Evolutionary conservation across 2,888 invertebrate species (phyloP).

Genomic region (Micropterix aruncella): DNA sequence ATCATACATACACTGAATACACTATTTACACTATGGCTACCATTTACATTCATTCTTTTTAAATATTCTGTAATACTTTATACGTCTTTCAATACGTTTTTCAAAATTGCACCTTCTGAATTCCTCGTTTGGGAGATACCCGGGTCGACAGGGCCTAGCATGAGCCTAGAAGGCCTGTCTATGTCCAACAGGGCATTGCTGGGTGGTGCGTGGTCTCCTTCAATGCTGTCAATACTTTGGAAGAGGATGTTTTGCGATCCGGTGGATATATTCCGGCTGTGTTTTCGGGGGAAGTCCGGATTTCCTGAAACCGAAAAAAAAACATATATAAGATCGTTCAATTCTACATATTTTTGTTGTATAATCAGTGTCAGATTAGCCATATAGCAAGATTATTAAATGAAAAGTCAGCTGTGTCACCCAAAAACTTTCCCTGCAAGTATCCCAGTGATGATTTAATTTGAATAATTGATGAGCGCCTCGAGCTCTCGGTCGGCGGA

Average conservation of each 20-base stretch:
- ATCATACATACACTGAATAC: no score
- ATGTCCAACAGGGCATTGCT: slow-evolving; percentile 21
- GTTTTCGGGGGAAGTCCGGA: slow-evolving; percentile 15
- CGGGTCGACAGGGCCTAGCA: slow-evolving; percentile 18
- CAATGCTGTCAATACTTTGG: slow-evolving; percentile 24
- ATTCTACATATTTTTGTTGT: no score
- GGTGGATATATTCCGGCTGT: slow-evolving; percentile 26
- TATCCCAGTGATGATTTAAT: no score
- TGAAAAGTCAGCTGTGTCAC: no score
- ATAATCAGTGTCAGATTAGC: no score
- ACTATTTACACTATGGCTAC: no score
- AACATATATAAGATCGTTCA: not conserved
- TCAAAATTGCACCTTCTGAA: slow-evolving; percentile 33
- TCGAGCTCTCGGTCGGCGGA: no score
- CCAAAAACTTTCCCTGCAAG: no score
- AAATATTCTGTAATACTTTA: no score
- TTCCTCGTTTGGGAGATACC: slow-evolving; percentile 32
- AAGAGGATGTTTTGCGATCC: slow-evolving; percentile 31
- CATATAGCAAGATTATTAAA: no score
- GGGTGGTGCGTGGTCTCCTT: slow-evolving; percentile 20
- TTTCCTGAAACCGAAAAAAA: slow-evolving; percentile 17
- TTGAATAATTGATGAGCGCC: no score
- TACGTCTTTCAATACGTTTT: slow-evolving; percentile 33
- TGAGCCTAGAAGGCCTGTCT: slow-evolving; percentile 10
- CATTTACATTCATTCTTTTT: no score